A percentile compares a stretch with the other conserved stretches of the same genome.
Conservation (phyloP, 2,797 vertebrate species). For the Meriones psammophilus region DNA sequence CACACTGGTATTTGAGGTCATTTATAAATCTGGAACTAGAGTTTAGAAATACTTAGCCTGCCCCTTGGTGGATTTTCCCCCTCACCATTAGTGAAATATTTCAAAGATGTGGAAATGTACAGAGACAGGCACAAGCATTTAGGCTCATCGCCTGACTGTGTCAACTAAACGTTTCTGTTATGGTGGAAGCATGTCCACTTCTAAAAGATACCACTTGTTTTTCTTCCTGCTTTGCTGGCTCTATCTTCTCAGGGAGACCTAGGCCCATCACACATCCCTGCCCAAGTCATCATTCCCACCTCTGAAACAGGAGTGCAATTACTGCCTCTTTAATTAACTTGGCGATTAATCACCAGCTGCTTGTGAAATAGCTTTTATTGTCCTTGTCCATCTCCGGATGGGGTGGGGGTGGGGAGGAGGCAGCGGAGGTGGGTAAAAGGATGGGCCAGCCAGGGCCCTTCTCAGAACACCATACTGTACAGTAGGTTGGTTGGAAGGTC, state of each 20-base stretch:
- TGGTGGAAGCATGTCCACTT: background rate
- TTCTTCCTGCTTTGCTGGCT: background rate
- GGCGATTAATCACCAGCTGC: conserved; percentile 81
- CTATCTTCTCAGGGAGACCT: conserved; percentile 13
- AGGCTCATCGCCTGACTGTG: background rate
- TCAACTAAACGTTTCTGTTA: background rate
- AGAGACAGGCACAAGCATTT: background rate
- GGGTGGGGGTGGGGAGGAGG: conserved; percentile 29
- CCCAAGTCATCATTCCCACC: conserved; percentile 41
- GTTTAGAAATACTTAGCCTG: conserved; percentile 43
- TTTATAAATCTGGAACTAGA: conserved; percentile 66
- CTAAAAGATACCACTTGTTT: background rate
- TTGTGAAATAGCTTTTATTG: conserved; percentile 79
- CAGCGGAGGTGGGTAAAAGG: too few species aligned
- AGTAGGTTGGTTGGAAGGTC: background rate
- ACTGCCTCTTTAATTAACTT: conserved; percentile 83
- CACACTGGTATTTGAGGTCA: conserved; percentile 14
- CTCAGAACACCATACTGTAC: background rate
- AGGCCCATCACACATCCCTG: conserved; percentile 57
- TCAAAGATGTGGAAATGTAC: conserved; percentile 35
- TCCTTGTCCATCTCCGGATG: conserved; percentile 65
- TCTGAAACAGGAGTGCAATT: conserved; percentile 72
- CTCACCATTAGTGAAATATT: conserved; percentile 64
- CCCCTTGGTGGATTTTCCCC: background rate
- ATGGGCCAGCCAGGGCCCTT: background rate